phyloP scores from a whole-genome alignment of 2,888 invertebrate species.

The Drosophila antonietae region DNA sequence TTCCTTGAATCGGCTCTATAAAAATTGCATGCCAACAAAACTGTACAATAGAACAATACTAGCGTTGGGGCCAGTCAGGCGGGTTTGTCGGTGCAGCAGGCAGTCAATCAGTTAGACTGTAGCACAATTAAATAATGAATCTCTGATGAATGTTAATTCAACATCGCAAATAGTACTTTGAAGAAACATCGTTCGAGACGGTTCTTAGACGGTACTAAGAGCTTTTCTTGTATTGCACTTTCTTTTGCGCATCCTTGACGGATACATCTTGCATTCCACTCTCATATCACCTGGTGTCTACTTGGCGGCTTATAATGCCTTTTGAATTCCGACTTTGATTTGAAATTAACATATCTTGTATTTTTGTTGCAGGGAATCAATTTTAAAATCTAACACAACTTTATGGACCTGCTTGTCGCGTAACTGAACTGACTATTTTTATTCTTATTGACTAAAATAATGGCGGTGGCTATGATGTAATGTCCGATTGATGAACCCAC shows the following conservation, averaged over 20 bases:
- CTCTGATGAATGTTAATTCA: conserved; percentile 77
- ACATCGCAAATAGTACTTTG: conserved; percentile 58
- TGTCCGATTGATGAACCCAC: conserved; percentile 40
- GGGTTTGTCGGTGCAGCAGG: conserved; percentile 8
- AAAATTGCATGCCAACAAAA: conserved; percentile 55
- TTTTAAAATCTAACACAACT: conserved; percentile 44
- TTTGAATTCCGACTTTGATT: conserved; percentile 42
- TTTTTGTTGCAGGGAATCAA: conserved; percentile 73
- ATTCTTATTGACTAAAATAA: conserved; percentile 37
- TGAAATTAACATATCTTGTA: conserved; percentile 50
- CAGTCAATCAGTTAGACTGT: conserved; percentile 34
- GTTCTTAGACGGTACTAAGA: conserved; percentile 1
- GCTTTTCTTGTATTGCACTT: neutral
- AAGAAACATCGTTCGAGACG: conserved; percentile 49
- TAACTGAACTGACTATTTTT: conserved; percentile 55
- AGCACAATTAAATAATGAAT: conserved; percentile 70
- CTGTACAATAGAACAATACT: conserved; percentile 52
- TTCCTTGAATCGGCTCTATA: neutral
- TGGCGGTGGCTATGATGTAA: conserved; percentile 13
- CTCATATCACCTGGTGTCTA: conserved; percentile 45
- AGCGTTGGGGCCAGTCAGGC: conserved; percentile 52
- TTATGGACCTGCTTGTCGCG: conserved; percentile 45
- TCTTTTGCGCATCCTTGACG: conserved; percentile 60
- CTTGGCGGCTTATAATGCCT: conserved; percentile 34
- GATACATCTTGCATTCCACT: conserved; percentile 51